Conservation (phyloP, 2,888 invertebrate genomes). For the Hemistola chrysoprasaria region DNA sequence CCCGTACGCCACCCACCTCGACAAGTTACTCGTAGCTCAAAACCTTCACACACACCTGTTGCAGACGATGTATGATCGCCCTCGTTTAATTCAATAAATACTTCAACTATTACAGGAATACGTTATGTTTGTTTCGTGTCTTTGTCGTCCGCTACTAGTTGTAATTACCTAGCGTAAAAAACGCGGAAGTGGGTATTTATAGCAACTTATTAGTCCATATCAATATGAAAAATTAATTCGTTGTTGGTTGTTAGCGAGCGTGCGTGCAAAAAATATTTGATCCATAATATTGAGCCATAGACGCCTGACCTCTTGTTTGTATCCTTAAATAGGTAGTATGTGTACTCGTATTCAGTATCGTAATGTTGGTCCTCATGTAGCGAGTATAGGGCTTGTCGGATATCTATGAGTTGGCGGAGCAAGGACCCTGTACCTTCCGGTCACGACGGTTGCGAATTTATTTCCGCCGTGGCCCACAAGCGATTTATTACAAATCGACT, state of each 20-base stretch:
- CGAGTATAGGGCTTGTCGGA: constrained; percentile 20
- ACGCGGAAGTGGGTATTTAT: constrained; percentile 45
- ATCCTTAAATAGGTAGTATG: too few relatives aligned
- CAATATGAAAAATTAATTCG: constrained; percentile 30
- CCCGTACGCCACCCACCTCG: too few relatives aligned
- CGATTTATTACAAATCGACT: constrained; percentile 41
- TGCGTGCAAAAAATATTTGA: constrained; percentile 3
- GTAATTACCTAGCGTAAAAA: constrained; percentile 38
- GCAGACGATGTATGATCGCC: too few relatives aligned
- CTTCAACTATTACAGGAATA: constrained; percentile 35
- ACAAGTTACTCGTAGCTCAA: neutral
- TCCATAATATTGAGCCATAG: too few relatives aligned
- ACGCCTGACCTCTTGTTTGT: too few relatives aligned
- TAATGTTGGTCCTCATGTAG: constrained; percentile 15
- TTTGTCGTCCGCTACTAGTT: constrained; percentile 30
- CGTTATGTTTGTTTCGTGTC: constrained; percentile 24
- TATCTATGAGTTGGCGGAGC: constrained; percentile 29
- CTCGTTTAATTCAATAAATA: constrained; percentile 5
- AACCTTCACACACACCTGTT: too few relatives aligned
- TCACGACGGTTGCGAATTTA: constrained; percentile 49
- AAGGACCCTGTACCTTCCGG: constrained; percentile 55
- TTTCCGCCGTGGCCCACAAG: constrained; percentile 44
- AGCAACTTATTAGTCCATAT: constrained; percentile 30
- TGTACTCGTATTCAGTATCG: too few relatives aligned
- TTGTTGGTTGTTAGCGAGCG: constrained; percentile 10